These are phyloP conservation scores for Lamprologus lemairii DNA, from an alignment of 2,113 vertebrate genomes.

Conservation along the genomic window DNA sequence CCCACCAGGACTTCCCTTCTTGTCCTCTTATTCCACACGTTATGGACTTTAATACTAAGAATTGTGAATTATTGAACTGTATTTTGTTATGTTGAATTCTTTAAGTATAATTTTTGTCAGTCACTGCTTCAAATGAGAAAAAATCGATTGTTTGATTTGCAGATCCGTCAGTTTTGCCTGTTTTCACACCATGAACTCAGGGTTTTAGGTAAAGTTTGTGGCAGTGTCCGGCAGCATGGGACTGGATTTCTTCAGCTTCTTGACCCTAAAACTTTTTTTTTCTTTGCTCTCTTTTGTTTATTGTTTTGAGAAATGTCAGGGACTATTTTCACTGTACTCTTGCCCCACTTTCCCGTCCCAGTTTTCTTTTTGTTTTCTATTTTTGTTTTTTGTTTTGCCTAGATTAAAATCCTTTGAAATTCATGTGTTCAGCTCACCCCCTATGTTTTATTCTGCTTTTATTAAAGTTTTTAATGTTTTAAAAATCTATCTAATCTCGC, in stretches of 20 bases:
- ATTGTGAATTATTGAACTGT: slow-evolving; percentile 46
- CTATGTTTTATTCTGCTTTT: slow-evolving; percentile 62
- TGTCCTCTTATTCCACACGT: slow-evolving; percentile 45
- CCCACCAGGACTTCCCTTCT: slow-evolving; percentile 27
- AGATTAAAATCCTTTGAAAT: slow-evolving; percentile 43
- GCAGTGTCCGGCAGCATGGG: slow-evolving; percentile 44
- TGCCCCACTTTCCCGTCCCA: slow-evolving; percentile 31
- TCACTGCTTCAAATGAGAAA: slow-evolving; percentile 43
- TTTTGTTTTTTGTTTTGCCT: slow-evolving; percentile 36
- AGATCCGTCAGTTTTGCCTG: slow-evolving; percentile 38
- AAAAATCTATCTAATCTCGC: slow-evolving; percentile 38
- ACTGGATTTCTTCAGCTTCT: slow-evolving; percentile 42
- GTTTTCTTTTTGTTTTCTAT: background rate
- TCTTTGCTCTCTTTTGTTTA: background rate
- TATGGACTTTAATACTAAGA: slow-evolving; percentile 56
- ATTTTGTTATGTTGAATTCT: slow-evolving; percentile 33
- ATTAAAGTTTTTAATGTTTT: slow-evolving; percentile 73
- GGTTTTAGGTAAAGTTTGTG: slow-evolving; percentile 51
- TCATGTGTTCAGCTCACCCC: slow-evolving; percentile 49
- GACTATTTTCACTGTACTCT: slow-evolving; percentile 9
- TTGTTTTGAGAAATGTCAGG: slow-evolving; percentile 14
- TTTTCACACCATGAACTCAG: slow-evolving; percentile 67
- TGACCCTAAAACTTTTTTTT: background rate
- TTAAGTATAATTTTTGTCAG: slow-evolving; percentile 28
- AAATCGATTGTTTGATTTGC: slow-evolving; percentile 41